Base-by-base conservation (phyloP, 2,888 invertebrate genomes). In the Ditula angustiorana region DNA sequence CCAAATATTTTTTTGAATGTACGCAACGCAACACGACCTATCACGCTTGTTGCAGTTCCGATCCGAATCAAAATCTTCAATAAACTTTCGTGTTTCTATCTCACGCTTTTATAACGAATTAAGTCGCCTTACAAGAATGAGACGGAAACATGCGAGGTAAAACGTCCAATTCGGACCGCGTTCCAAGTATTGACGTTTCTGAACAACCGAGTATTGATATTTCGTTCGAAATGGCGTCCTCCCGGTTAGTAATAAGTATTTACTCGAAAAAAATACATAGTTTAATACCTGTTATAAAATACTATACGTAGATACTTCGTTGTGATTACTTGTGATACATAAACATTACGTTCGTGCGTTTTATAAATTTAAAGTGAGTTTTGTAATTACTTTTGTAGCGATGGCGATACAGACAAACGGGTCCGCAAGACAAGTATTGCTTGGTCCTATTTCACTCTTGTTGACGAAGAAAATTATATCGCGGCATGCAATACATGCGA, bases 401-500 rank as follows among this genome's bases (percentile, higher is more conserved):
- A 64, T 58, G 52, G 23, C 2, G 63, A 64, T 0, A 2, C 62
- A 1, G 63, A 63, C 5, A 50, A 26, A 58, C 50, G 63, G 21
- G 19, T 64, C 4, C 50, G 63, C 11, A 64, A 58, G 7, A 66
- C 63, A 0, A 64, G 55, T 49, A 44, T 23, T 5, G 69, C 70
- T 0, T 75, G 74, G 74, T 58, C 67, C 4, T 72, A 70, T 37
- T 75, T 75, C 55, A 67, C 55, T 0, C 52, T 69, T 0, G 41
- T 50, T 1, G 72, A 75, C 47, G 58, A 57, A 0, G 56, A 46
- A 2, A 56, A 49, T 0, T 30, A 62, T 0, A 13, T 71, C 10
- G 75, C 74, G 0, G 33, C 60, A 0, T 76, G 75, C 52, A 72
- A 70, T 37, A 28, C 75, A 0, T 77, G 77, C 24, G 58, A 59